Conservation (phyloP, 2,888 invertebrate species). For the Idaea biselata region DNA sequence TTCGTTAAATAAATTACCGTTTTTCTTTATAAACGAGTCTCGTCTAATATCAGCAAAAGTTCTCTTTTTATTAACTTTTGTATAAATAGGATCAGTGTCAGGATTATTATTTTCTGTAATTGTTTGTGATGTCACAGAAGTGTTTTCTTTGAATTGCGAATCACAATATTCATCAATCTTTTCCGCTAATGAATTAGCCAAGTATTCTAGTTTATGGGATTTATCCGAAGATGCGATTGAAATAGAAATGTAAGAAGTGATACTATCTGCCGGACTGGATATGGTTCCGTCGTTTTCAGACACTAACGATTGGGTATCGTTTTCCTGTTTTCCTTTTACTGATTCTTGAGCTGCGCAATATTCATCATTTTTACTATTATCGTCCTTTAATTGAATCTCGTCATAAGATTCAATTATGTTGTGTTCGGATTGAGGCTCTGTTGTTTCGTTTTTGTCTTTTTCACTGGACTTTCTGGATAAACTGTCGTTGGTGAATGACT, state of each 20-base stretch:
- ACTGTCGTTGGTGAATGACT: slow-evolving; percentile 69
- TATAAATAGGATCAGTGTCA: slow-evolving; percentile 67
- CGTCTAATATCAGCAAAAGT: slow-evolving; percentile 77
- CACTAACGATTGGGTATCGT: slow-evolving; percentile 59
- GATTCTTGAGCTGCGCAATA: slow-evolving; percentile 32
- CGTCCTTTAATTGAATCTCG: slow-evolving; percentile 48
- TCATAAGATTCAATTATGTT: slow-evolving; percentile 50
- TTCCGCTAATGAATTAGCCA: slow-evolving; percentile 75
- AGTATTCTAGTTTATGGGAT: slow-evolving; percentile 73
- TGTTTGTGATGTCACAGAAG: slow-evolving; percentile 50
- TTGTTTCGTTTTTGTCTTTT: slow-evolving; percentile 48
- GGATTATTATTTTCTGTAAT: slow-evolving; percentile 49
- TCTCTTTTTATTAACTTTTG: slow-evolving; percentile 73
- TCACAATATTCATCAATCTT: slow-evolving; percentile 79
- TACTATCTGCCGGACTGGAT: slow-evolving; percentile 73
- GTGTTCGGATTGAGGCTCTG: slow-evolving; percentile 21
- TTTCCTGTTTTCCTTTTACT: slow-evolving; percentile 38
- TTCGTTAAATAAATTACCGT: slow-evolving; percentile 59
- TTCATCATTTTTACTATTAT: slow-evolving; percentile 36
- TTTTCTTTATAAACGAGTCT: slow-evolving; percentile 62
- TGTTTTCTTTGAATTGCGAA: slow-evolving; percentile 65
- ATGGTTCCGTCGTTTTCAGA: slow-evolving; percentile 75
- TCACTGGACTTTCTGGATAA: slow-evolving; percentile 56
- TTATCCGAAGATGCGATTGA: slow-evolving; percentile 76
- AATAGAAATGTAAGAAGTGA: slow-evolving; percentile 77